Percentiles rank a stretch among this genome's conserved stretches.
phyloP scores from a whole-genome alignment of 2,888 invertebrate genomes.

The Phyto melanocephala region DNA sequence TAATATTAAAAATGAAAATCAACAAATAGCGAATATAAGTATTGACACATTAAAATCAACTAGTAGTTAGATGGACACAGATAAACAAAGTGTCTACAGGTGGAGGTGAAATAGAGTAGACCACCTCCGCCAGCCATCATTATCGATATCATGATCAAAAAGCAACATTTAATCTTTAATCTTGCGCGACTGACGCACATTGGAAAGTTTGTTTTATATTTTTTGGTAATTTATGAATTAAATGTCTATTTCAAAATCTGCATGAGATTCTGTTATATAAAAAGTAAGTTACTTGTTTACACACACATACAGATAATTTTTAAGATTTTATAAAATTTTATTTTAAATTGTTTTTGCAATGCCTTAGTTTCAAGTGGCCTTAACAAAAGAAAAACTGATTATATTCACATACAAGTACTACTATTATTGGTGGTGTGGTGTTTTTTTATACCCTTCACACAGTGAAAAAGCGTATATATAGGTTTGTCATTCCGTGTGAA shows the following conservation, averaged over 20 bases:
- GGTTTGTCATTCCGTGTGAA: too few relatives aligned
- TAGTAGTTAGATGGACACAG: neutral
- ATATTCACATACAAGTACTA: too few relatives aligned
- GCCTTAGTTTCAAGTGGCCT: conserved; percentile 16
- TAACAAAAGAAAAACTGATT: neutral
- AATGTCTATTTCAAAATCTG: neutral
- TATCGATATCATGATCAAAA: conserved; percentile 1
- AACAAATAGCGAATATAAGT: neutral
- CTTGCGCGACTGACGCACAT: conserved; percentile 34
- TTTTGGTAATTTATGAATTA: neutral
- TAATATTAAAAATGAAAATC: neutral
- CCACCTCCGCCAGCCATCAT: too few relatives aligned
- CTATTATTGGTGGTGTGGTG: too few relatives aligned
- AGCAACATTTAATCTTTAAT: neutral
- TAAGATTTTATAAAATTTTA: neutral
- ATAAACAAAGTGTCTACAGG: neutral
- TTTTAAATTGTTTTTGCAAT: conserved; percentile 13
- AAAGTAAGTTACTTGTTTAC: neutral
- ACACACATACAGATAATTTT: too few relatives aligned
- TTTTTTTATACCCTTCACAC: too few relatives aligned
- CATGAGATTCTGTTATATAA: neutral
- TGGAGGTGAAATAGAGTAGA: neutral
- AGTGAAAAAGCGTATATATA: too few relatives aligned
- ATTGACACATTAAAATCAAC: neutral
- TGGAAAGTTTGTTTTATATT: conserved; percentile 17